These are phyloP conservation scores for Tupaia chinensis DNA, from an alignment of 2,113 vertebrate genomes.

Conservation along the genomic window DNA sequence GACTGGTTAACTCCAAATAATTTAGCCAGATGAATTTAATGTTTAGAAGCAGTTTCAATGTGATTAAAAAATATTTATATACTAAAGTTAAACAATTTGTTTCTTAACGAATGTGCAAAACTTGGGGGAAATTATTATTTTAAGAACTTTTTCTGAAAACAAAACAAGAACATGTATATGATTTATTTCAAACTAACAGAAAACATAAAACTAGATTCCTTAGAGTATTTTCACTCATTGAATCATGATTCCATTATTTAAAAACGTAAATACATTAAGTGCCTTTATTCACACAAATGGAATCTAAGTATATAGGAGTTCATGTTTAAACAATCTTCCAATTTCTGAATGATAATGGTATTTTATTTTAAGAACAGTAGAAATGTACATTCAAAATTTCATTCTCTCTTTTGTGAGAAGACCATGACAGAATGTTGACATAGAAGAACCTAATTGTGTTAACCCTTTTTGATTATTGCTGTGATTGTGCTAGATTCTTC, in stretches of 20 bases:
- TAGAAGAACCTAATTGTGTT: background rate
- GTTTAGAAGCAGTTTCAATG: background rate
- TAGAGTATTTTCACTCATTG: background rate
- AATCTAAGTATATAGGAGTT: background rate
- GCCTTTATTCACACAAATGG: background rate
- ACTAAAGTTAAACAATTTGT: background rate
- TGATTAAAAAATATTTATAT: background rate
- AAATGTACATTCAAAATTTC: background rate
- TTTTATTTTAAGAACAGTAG: background rate
- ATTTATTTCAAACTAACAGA: background rate
- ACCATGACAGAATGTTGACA: background rate
- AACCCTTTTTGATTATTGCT: background rate
- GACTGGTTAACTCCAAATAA: slow-evolving; percentile 4
- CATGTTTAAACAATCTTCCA: background rate
- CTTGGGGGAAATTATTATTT: background rate
- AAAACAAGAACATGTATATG: background rate
- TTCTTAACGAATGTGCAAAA: background rate
- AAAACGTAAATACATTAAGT: background rate
- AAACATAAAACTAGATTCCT: background rate
- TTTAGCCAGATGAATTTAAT: background rate
- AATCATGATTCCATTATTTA: background rate
- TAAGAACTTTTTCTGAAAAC: background rate
- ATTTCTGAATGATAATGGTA: background rate
- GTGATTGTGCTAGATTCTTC: background rate
- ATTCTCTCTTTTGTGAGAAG: background rate